A percentile compares a stretch with the other conserved stretches of the same genome.
Conservation (phyloP, 2,113 vertebrate genomes). For the Corydoras maculifer region DNA sequence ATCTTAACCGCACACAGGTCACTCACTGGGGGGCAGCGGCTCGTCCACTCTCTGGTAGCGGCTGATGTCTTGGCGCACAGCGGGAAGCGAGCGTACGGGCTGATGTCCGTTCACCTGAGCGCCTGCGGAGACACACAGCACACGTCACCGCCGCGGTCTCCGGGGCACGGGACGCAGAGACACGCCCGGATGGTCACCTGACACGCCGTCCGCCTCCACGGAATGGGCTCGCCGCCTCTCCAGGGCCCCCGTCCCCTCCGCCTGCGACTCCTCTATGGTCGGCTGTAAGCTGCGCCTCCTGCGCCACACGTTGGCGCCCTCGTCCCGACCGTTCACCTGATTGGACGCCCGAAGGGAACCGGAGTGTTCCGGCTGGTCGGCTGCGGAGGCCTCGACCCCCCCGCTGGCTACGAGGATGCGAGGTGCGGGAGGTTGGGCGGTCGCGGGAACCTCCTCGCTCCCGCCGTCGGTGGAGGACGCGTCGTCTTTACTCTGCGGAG, state of each 20-base stretch:
- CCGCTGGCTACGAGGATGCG: slow-evolving; percentile 51
- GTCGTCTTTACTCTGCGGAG: no score
- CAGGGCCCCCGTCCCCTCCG: slow-evolving; percentile 52
- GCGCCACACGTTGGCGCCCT: slow-evolving; percentile 73
- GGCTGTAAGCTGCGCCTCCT: slow-evolving; percentile 72
- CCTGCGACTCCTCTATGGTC: slow-evolving; percentile 58
- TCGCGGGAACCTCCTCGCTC: slow-evolving; percentile 4
- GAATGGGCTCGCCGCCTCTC: slow-evolving; percentile 42
- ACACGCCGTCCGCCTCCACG: slow-evolving; percentile 57
- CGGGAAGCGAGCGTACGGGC: slow-evolving; percentile 78
- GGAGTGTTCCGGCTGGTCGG: slow-evolving; percentile 13
- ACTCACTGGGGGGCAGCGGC: slow-evolving; percentile 89
- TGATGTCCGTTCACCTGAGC: slow-evolving; percentile 78
- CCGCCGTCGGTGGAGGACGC: no score
- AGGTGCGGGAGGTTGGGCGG: slow-evolving; percentile 22
- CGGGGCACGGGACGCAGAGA: no score
- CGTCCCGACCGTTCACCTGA: slow-evolving; percentile 44
- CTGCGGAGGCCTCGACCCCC: slow-evolving; percentile 52
- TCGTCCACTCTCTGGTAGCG: slow-evolving; percentile 96
- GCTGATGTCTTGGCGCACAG: slow-evolving; percentile 84
- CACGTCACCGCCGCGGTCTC: neutral
- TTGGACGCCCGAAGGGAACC: neutral
- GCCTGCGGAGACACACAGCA: slow-evolving; percentile 47
- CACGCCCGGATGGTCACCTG: slow-evolving; percentile 38
- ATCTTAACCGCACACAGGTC: neutral